phyloP scores from a whole-genome alignment of 2,888 invertebrate species.

The Troilus luridus region DNA sequence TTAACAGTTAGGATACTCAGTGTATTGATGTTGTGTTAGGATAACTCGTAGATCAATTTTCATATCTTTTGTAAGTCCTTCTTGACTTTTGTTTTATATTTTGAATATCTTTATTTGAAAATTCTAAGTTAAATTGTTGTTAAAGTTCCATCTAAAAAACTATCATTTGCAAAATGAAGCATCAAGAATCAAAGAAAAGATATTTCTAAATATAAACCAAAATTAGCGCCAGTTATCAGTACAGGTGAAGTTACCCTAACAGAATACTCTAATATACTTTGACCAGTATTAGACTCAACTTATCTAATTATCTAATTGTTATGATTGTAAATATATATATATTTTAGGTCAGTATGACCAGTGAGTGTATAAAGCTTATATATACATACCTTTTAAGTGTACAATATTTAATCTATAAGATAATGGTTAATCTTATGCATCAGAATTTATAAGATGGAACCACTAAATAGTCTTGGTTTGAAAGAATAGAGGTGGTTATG shows the following conservation, averaged over 20 bases:
- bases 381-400: constrained; percentile 19
- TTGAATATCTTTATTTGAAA: neutral
- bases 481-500: neutral
- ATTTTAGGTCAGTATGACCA: constrained; percentile 50
- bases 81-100: neutral
- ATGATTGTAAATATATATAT: constrained; percentile 51
- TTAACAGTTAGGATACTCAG: constrained; percentile 46
- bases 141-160: neutral
- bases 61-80: neutral
- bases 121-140: neutral
- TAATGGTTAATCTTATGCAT: neutral
- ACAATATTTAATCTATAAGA: constrained; percentile 39
- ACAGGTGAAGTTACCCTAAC: constrained; percentile 45
- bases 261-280: constrained; percentile 49
- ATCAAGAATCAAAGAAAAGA: neutral
- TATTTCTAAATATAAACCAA: neutral
- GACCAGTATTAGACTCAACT: constrained; percentile 52
- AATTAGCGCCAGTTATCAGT: constrained; percentile 2
- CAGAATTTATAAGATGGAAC: neutral
- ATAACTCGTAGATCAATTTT: neutral
- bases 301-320: constrained; percentile 35
- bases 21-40: constrained; percentile 49
- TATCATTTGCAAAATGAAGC: neutral
- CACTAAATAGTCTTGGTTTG: neutral
- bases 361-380: constrained; percentile 45